Percentiles rank a stretch among this genome's conserved stretches.
These are phyloP conservation scores for Scaptomyza flava DNA, from an alignment of 2,888 invertebrate species.

Conservation along the genomic window DNA sequence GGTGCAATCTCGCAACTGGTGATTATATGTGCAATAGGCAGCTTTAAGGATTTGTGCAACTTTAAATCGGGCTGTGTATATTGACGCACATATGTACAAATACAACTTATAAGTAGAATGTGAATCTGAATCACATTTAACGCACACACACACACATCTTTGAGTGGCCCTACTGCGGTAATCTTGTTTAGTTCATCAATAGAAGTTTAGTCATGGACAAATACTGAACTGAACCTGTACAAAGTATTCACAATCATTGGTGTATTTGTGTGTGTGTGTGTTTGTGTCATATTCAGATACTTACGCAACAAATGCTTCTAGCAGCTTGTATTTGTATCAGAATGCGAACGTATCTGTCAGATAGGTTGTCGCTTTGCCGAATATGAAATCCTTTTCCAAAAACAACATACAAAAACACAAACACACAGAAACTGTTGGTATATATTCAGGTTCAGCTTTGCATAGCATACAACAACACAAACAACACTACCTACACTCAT, in stretches of 20 bases:
- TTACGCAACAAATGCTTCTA: conserved; percentile 24
- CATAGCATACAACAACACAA: conserved; percentile 25
- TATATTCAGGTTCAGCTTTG: conserved; percentile 35
- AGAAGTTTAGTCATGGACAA: conserved; percentile 74
- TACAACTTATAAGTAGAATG: conserved; percentile 17
- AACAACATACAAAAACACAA: conserved; percentile 15
- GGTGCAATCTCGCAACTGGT: conserved; percentile 28
- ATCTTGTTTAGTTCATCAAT: conserved; percentile 78
- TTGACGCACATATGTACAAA: conserved; percentile 2
- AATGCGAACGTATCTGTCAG: conserved; percentile 39
- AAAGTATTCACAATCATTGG: conserved; percentile 7
- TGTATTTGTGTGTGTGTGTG: not conserved
- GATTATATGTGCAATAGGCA: conserved; percentile 38
- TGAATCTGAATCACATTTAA: conserved; percentile 36
- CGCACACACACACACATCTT: conserved; percentile 15
- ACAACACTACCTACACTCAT: conserved; percentile 47
- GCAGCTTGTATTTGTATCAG: conserved; percentile 2
- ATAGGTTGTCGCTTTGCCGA: conserved; percentile 50
- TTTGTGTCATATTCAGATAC: conserved; percentile 33
- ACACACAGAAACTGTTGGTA: conserved; percentile 1
- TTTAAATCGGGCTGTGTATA: conserved; percentile 32
- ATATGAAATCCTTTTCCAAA: conserved; percentile 43
- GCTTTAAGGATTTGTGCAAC: conserved; percentile 60
- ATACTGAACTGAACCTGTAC: conserved; percentile 53
- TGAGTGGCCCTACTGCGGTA: conserved; percentile 49